Evolutionary conservation across 2,113 vertebrate genomes (phyloP).

Genomic region (Ancistrus triradiatus): DNA sequence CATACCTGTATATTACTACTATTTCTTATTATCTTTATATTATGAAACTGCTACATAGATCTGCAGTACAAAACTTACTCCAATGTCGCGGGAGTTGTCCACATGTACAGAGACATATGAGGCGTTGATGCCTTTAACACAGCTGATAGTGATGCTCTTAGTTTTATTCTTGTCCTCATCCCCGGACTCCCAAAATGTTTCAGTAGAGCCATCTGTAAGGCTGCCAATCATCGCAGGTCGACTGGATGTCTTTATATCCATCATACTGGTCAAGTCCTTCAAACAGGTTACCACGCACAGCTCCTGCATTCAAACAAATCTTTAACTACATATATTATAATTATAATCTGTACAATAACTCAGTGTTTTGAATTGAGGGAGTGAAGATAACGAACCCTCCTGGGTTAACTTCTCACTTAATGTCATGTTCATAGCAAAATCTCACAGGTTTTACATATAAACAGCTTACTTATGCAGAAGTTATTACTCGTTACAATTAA

Average conservation of each 20-base stretch:
- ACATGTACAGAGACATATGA: slow-evolving; percentile 91
- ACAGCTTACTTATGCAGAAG: too few relatives aligned
- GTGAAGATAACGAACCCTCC: too few relatives aligned
- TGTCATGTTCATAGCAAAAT: too few relatives aligned
- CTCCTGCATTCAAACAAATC: slow-evolving; percentile 67
- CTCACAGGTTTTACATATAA: too few relatives aligned
- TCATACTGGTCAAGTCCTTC: slow-evolving; percentile 92
- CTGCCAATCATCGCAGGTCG: slow-evolving; percentile 98
- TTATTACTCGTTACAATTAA: too few relatives aligned
- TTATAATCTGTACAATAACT: neutral
- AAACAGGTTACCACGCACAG: slow-evolving; percentile 89
- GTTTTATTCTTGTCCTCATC: slow-evolving; percentile 99
- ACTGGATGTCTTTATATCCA: slow-evolving; percentile 97
- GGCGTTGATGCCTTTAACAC: slow-evolving; percentile 92
- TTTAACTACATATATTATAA: neutral
- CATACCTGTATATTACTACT: too few relatives aligned
- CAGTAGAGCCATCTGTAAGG: slow-evolving; percentile 94
- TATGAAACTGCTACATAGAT: too few relatives aligned
- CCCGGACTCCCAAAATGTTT: slow-evolving; percentile 98
- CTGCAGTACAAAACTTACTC: too few relatives aligned
- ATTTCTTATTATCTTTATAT: too few relatives aligned
- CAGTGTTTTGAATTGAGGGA: neutral
- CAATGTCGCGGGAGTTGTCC: slow-evolving; percentile 97
- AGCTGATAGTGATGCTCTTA: slow-evolving; percentile 95
- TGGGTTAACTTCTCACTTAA: too few relatives aligned